Conservation (phyloP, 2,797 vertebrate species). For the Tachyglossus aculeatus region DNA sequence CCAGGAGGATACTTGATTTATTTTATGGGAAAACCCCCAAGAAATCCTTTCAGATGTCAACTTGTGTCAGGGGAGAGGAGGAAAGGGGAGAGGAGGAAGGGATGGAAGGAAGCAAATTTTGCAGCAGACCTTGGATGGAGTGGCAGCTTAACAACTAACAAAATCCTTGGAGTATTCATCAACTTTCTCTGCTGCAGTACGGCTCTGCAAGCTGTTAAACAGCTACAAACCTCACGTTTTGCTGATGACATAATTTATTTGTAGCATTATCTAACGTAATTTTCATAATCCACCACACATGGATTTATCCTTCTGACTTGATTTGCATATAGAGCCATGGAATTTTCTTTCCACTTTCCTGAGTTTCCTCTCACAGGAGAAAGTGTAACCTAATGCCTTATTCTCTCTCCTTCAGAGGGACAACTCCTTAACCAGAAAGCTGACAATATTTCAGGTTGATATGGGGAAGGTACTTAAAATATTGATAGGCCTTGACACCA, state of each 20-base stretch:
- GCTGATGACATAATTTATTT: background rate
- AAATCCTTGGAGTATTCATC: background rate
- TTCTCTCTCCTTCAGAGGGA: background rate
- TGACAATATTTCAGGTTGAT: background rate
- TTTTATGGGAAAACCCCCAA: background rate
- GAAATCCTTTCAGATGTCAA: background rate
- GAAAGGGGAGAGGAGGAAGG: no score
- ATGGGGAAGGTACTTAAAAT: background rate
- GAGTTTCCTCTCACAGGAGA: background rate
- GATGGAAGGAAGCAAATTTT: no score
- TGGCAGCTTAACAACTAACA: background rate
- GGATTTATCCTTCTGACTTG: background rate
- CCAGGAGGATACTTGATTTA: background rate
- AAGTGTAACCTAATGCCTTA: background rate
- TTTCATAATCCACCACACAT: background rate
- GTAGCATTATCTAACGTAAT: accelerated
- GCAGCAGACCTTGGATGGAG: background rate
- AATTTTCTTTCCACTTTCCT: background rate
- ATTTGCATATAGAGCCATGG: background rate
- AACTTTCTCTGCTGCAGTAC: background rate
- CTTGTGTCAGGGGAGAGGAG: background rate
- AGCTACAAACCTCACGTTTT: background rate
- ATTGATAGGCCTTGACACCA: background rate
- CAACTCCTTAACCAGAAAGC: background rate
- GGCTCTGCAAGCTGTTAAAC: background rate